A percentile compares a stretch with the other conserved stretches of the same genome.
Evolutionary conservation across 30 jellyfish, hydroid and myxozoan genomes (phyloP).

Genomic region (Turritopsis rubra): DNA sequence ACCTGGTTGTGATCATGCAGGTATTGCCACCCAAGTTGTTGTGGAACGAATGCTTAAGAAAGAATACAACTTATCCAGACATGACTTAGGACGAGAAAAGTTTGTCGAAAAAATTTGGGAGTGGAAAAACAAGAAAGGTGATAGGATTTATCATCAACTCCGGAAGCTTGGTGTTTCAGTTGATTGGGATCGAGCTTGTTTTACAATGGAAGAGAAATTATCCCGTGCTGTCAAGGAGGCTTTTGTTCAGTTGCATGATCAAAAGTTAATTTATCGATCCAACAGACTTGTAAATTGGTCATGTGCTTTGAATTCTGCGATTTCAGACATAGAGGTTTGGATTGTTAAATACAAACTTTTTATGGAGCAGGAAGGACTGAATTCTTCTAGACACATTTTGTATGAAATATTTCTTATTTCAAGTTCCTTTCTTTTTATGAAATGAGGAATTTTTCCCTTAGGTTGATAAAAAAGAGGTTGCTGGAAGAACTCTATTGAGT

Average conservation of each 20-base stretch:
- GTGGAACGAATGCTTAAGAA: conserved; percentile 89
- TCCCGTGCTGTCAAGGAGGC: conserved; percentile 93
- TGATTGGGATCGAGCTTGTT: conserved; percentile 99
- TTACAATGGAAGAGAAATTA: conserved; percentile 97
- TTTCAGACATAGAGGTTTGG: conserved; percentile 92
- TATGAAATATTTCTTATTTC: too few relatives aligned
- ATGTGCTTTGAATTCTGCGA: conserved; percentile 97
- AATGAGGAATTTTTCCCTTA: too few relatives aligned
- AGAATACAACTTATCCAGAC: conserved; percentile 80
- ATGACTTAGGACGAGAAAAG: conserved; percentile 95
- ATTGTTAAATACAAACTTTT: neutral
- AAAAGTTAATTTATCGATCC: conserved; percentile 87
- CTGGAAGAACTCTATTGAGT: conserved; percentile 71
- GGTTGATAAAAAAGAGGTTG: conserved; percentile 95
- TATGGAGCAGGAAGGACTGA: too few relatives aligned
- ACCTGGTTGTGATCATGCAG: conserved; percentile 99
- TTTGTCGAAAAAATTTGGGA: conserved; percentile 98
- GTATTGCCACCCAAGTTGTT: conserved; percentile 99
- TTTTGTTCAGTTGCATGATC: conserved; percentile 78
- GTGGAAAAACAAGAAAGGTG: conserved; percentile 97
- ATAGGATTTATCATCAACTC: conserved; percentile 79
- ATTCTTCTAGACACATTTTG: too few relatives aligned
- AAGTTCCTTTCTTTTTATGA: too few relatives aligned
- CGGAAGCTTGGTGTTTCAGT: conserved; percentile 94
- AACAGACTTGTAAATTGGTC: conserved; percentile 99